phyloP scores from a whole-genome alignment of 2,888 invertebrate species.

The Rhagium mordax region DNA sequence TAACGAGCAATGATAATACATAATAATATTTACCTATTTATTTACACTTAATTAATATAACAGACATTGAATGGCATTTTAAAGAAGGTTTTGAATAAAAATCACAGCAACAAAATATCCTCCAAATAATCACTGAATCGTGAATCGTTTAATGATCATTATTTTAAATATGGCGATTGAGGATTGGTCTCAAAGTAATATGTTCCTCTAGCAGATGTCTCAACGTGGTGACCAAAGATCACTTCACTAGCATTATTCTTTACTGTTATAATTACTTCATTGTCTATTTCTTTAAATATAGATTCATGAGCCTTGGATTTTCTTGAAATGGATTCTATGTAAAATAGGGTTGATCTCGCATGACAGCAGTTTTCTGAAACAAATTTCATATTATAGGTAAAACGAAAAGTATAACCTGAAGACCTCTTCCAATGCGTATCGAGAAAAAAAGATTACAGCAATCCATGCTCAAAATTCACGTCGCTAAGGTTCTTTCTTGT shows the following conservation, averaged over 20 bases:
- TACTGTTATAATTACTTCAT: slow-evolving; percentile 59
- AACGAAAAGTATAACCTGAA: no score
- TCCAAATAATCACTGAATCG: no score
- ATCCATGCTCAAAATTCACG: no score
- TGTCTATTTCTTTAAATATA: slow-evolving; percentile 63
- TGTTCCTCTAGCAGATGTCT: slow-evolving; percentile 52
- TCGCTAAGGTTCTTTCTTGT: no score
- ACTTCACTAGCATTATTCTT: slow-evolving; percentile 43
- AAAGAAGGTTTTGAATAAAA: no score
- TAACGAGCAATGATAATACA: no score
- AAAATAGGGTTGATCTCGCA: slow-evolving; percentile 69
- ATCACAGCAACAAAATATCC: no score
- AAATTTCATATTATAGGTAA: not conserved
- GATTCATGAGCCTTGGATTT: slow-evolving; percentile 66
- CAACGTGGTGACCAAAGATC: slow-evolving; percentile 57
- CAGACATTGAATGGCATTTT: no score
- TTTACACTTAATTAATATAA: no score
- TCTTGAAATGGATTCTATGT: slow-evolving; percentile 70
- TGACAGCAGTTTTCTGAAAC: slow-evolving; percentile 71
- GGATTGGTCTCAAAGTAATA: slow-evolving; percentile 55
- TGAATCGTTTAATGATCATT: not conserved
- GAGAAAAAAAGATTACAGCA: no score
- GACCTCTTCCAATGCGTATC: no score
- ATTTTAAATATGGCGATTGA: slow-evolving; percentile 43
- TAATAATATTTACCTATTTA: no score